Evolutionary conservation across 1,140 invertebrate species (phyloP), one percentile per base, ranked within the genome.

Genomic region (Penaeus japonicus): DNA sequence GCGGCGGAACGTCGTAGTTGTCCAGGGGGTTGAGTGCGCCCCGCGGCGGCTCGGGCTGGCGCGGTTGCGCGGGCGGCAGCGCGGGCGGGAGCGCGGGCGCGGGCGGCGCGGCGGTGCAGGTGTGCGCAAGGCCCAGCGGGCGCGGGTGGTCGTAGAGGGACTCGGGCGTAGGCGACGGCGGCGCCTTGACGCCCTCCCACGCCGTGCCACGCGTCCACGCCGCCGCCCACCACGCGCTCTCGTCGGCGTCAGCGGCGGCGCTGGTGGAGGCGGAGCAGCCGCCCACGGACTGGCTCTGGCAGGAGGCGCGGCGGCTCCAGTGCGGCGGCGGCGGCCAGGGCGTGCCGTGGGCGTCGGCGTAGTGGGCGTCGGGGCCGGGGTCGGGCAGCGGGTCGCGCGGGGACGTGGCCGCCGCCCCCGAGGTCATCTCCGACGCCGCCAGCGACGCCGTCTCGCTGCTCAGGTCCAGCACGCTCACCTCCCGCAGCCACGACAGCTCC

Each of bases 1-100:
- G 90, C 32, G 85, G 84, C 32, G 90, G 90, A 32, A 89, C 78
- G 73, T 90, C 90, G 62, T 90, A 90, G 85, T 90, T 90, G 78
- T 90, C 90, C 73, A 89, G 78, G 1, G 90, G 90, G 65, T 90
- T 90, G n/a, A 83, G 53, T 39, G 85, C 79, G 30, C 55, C 54
- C 35, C 65, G 89, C 22, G 84, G 87, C 15, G 89, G 82, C 35
- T 35, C 55, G 70, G 24, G 77, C 39, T 79, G 65, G 0, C 55
- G 62, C 81, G 27, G 35, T 80, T 80, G 77, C 30, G 62, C 53
- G 47, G 47, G n/a, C n/a, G 47, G 62, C 57, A 12, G 78, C 53
- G 20, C 39, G 75, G 54, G 54, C 78, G 65, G 54, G 59, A 57
- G 77, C 79, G 73, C 47, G 81, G 86, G 27, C 70, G 12, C 10